A percentile compares a stretch with the other conserved stretches of the same genome.
phyloP scores from a whole-genome alignment of 2,888 invertebrate genomes.

The Harpalus rubripes region DNA sequence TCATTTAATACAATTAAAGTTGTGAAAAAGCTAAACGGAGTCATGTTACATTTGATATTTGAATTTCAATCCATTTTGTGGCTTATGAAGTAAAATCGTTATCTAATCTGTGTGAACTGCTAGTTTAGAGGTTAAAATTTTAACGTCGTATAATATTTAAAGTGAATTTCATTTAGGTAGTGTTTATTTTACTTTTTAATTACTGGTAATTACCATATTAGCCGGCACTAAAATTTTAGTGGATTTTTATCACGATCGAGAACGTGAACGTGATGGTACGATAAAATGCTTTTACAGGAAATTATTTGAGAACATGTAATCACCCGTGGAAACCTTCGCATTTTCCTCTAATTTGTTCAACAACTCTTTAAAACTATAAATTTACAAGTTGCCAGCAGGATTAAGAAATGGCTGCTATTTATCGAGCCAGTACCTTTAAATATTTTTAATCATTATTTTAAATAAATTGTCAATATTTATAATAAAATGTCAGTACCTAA shows the following conservation, averaged over 20 bases:
- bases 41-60: too few species aligned
- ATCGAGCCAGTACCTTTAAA: too few species aligned
- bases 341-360: slow-evolving; percentile 25
- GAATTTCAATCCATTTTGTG: too few species aligned
- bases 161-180: slow-evolving; percentile 28
- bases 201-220: slow-evolving; percentile 53
- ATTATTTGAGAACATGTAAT: slow-evolving; percentile 57
- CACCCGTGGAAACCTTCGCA: slow-evolving; percentile 18
- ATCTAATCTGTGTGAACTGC: background rate
- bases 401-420: background rate
- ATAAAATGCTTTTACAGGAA: slow-evolving; percentile 58
- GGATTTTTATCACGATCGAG: slow-evolving; percentile 56
- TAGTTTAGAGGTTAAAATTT: background rate
- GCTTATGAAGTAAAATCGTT: too few species aligned
- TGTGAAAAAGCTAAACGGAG: too few species aligned
- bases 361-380: slow-evolving; percentile 40
- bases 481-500: too few species aligned
- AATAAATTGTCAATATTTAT: too few species aligned
- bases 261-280: slow-evolving; percentile 51
- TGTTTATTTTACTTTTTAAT: slow-evolving; percentile 47
- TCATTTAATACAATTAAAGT: too few species aligned
- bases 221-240: slow-evolving; percentile 55
- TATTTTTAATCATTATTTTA: too few species aligned
- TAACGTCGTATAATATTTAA: background rate
- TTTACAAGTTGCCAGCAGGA: background rate